These are phyloP conservation scores for Campoletis sonorensis DNA, from an alignment of 1,140 invertebrate species.

Conservation along the genomic window DNA sequence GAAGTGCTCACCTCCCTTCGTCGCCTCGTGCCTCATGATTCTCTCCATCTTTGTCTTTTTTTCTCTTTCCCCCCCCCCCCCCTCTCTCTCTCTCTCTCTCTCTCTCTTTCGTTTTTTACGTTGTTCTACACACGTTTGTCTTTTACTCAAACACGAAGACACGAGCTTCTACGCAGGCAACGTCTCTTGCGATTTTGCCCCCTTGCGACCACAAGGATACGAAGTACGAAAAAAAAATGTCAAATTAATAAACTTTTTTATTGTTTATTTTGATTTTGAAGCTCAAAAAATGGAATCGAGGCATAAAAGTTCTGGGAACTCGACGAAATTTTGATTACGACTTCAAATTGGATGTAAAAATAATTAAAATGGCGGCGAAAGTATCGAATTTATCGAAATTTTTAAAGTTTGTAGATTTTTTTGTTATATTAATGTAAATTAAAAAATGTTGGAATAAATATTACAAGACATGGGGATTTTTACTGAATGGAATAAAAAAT, in stretches of 20 bases:
- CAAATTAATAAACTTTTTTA: too few species aligned
- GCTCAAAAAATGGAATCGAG: too few species aligned
- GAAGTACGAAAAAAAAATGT: too few species aligned
- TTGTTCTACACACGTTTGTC: not conserved
- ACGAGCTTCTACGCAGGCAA: slow-evolving; percentile 29
- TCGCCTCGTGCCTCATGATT: slow-evolving; percentile 56
- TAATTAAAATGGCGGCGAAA: too few species aligned
- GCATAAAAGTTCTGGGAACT: too few species aligned
- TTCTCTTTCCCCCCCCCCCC: slow-evolving; percentile 54
- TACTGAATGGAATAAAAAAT: not conserved
- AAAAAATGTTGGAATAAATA: too few species aligned
- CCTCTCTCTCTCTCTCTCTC: slow-evolving; percentile 48
- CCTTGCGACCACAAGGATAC: not conserved
- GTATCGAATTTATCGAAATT: too few species aligned
- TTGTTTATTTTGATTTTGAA: too few species aligned
- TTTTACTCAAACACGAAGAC: slow-evolving; percentile 5
- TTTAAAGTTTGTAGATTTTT: too few species aligned
- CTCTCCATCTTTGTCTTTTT: too few species aligned
- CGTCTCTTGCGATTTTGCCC: slow-evolving; percentile 25
- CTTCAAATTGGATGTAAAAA: too few species aligned
- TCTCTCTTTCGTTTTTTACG: slow-evolving; percentile 44
- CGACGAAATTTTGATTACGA: too few species aligned
- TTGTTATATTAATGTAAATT: not conserved
- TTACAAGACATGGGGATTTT: not conserved
- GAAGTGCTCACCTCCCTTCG: slow-evolving; percentile 70